Evolutionary conservation across 1,140 invertebrate species (phyloP), one percentile per base, ranked within the genome.

Genomic region (Mylabris phalerata): DNA sequence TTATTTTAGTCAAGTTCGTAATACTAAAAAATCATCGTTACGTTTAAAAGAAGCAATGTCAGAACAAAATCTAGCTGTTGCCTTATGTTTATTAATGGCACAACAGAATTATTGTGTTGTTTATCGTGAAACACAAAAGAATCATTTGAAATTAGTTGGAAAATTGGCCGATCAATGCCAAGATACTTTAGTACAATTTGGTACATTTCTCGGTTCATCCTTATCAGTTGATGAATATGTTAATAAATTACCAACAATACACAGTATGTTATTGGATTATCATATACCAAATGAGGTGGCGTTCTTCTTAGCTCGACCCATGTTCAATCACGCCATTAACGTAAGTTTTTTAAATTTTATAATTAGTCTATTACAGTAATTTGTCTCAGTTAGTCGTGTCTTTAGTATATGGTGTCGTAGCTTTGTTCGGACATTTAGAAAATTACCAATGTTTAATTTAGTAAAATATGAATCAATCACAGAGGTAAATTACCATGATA

Each of bases 171-270:
- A 89, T 74, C 86, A 98, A 80, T 99, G 96, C 74, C 97, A 99
- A 75, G 97, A 99, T 75, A 96, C 96, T 0, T 77, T 99, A 41
- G 92, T 98, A 2, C 98, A 99, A 75, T 98, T 98, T 74, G 95
- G 95, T 25, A 95, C 91, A 11, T 99, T 99, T 76, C 78, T 99
- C 50, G 91, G 91, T 0, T 90, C 90, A 24, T 92, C 90, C 25
- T 85, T 98, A 71, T 94, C 90, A 9, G 89, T 94, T 11, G 95
- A 98, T 64, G 97, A 99, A 73, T 97, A 98, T 73, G 84, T 89
- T 0, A 89, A 89, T 38, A 82, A 90, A 60, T 77, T 99, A 62
- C 97, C 97, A 0, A 83, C 89, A 1, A 87, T 98, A 55, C 84
- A 93, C 69, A 86, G 86, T 62, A 86, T 99, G 74, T 76, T 99